Base-by-base conservation (phyloP, 1,140 invertebrate genomes). In the Penaeus chinensis region DNA sequence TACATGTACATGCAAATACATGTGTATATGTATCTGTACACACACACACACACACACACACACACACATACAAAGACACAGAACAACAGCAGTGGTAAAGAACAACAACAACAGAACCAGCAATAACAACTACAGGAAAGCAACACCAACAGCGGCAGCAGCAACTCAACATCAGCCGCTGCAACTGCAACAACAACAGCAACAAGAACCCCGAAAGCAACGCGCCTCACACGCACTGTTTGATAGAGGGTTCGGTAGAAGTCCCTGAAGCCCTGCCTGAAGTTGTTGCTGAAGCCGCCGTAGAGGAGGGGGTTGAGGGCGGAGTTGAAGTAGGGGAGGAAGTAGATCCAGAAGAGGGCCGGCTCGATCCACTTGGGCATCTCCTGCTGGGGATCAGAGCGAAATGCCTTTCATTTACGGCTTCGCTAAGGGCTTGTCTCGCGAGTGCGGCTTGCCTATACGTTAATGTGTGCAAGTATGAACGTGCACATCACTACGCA, bases 281-380 rank as follows among this genome's bases (percentile, higher is more conserved):
- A 89, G 80, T 84, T 87, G 60, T 83, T 66, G 90, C 93, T 93
- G 85, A 93, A 91, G 37, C 93, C 93, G 42, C 93, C 93, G 89
- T 94, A 94, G 62, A 94, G 91, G n/a, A 94, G 89, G 0, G 93
- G 93, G 90, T 94, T 94, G 69, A 93, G 90, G 54, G 92, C 92
- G 47, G 93, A 93, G 91, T 94, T 94, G 18, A 91, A 92, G 88
- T 93, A 93, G 78, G 93, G 92, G 66, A 94, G 87, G 74, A 92
- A 92, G 80, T 93, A 92, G 11, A 93, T 92, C 60, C 92, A 91
- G 90, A 93, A 94, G 66, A 92, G 91, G 1, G 93, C 90, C 13
- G 91, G 91, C 5, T 91, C 88, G 87, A 93, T 93, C 93, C 93
- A 94, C 42, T 88, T 84, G 3, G 93, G 93, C 76, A 93, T 89